These are phyloP conservation scores for Bolborhynchus lineola DNA, from an alignment of 2,113 vertebrate genomes.

Conservation along the genomic window DNA sequence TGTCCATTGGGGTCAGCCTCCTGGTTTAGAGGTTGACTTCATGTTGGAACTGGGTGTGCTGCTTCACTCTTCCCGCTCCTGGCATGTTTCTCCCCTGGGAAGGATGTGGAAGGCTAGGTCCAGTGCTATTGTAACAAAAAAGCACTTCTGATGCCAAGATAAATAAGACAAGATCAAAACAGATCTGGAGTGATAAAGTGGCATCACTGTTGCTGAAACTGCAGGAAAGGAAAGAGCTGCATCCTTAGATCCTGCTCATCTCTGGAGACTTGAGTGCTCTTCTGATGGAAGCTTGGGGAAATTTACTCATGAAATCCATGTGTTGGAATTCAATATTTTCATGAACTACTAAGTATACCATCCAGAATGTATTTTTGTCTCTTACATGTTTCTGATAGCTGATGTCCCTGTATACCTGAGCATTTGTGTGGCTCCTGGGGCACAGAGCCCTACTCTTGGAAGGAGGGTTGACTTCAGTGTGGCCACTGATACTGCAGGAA, in stretches of 20 bases:
- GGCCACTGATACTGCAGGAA: neutral
- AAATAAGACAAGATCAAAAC: neutral
- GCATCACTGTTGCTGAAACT: neutral
- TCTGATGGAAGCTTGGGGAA: neutral
- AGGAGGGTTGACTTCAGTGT: neutral
- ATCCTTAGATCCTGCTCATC: too few species aligned
- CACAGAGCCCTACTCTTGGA: neutral
- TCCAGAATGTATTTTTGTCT: neutral
- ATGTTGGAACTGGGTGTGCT: neutral
- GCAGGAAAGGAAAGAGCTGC: neutral
- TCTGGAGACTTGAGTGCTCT: neutral
- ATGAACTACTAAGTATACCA: neutral
- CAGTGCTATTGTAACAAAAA: neutral
- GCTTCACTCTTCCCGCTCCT: neutral
- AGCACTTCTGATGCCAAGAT: neutral
- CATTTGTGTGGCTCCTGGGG: neutral
- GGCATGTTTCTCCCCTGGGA: neutral
- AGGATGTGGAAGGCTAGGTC: neutral
- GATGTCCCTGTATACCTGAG: neutral
- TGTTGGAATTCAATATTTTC: neutral
- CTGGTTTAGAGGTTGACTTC: neutral
- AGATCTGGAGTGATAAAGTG: neutral
- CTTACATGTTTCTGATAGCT: neutral
- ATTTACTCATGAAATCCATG: neutral
- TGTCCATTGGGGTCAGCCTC: neutral